These are phyloP conservation scores for Euwallacea fornicatus DNA, from an alignment of 1,140 invertebrate species.

Conservation along the genomic window DNA sequence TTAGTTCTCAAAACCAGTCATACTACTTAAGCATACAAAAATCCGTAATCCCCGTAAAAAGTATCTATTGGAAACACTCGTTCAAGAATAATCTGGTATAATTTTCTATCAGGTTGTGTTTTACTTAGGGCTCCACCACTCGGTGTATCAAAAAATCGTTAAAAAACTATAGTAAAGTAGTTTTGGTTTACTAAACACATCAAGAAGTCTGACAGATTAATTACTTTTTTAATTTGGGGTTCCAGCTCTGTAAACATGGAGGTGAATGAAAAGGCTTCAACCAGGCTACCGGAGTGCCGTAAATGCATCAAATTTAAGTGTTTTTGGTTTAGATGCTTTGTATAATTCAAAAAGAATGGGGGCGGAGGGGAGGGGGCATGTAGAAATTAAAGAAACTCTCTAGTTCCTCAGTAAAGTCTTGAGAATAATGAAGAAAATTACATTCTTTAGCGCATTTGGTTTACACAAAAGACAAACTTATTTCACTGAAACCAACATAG, in stretches of 20 bases:
- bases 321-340: too few species aligned
- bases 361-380: too few species aligned
- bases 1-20: too few species aligned
- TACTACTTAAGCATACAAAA: too few species aligned
- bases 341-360: not conserved
- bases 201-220: conserved; percentile 18
- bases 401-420: too few species aligned
- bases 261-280: conserved; percentile 10
- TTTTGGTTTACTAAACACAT: conserved; percentile 26
- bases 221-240: conserved; percentile 19
- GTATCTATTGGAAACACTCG: conserved; percentile 6
- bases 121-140: not conserved
- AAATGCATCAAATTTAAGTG: conserved; percentile 7
- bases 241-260: conserved; percentile 18
- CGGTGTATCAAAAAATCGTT: conserved; percentile 18
- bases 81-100: conserved; percentile 8
- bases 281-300: not conserved
- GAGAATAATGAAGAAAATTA: too few species aligned
- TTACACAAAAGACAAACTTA: too few species aligned
- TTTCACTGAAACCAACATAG: too few species aligned
- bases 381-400: too few species aligned
- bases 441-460: too few species aligned
- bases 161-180: conserved; percentile 25
- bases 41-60: not conserved
- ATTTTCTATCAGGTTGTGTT: conserved; percentile 26